These are phyloP conservation scores for Pterocles burchelli DNA, from an alignment of 2,113 vertebrate species.

Conservation along the genomic window DNA sequence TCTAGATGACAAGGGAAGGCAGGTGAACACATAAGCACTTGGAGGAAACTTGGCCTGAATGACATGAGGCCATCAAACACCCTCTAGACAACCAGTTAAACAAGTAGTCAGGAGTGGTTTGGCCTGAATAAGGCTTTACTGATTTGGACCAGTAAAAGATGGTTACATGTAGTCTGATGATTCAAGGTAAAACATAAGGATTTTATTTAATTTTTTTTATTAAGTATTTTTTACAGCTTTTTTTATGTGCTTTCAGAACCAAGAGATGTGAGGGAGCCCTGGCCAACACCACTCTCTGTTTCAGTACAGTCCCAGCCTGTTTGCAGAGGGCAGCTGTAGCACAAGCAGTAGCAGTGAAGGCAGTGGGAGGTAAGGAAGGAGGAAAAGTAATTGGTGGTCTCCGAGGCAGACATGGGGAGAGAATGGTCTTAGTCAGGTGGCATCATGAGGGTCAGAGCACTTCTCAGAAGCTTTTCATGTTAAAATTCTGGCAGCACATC, in stretches of 20 bases:
- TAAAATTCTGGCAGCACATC: constrained; percentile 21
- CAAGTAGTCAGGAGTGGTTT: not conserved
- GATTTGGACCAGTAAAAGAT: not conserved
- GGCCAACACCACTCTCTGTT: not conserved
- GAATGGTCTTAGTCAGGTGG: not conserved
- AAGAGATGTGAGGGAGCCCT: not conserved
- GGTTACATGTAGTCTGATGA: not conserved
- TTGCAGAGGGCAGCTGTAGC: not conserved
- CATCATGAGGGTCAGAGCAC: not conserved
- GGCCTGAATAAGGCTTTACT: not conserved
- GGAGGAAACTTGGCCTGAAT: not conserved
- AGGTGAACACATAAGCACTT: not conserved
- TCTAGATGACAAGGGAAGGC: not conserved
- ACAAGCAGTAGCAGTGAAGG: not conserved
- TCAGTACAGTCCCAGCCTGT: not conserved
- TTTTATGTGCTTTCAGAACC: not conserved
- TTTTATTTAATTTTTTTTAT: not conserved
- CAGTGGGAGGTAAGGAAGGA: not conserved
- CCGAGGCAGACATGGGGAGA: not conserved
- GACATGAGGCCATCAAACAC: not conserved
- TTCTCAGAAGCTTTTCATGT: constrained; percentile 1
- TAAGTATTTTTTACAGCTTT: not conserved
- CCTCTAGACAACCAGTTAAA: not conserved
- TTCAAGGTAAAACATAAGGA: not conserved
- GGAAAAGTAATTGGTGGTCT: not conserved